Base-by-base conservation (phyloP, 2,888 invertebrate genomes). In the Microplitis deprimator region DNA sequence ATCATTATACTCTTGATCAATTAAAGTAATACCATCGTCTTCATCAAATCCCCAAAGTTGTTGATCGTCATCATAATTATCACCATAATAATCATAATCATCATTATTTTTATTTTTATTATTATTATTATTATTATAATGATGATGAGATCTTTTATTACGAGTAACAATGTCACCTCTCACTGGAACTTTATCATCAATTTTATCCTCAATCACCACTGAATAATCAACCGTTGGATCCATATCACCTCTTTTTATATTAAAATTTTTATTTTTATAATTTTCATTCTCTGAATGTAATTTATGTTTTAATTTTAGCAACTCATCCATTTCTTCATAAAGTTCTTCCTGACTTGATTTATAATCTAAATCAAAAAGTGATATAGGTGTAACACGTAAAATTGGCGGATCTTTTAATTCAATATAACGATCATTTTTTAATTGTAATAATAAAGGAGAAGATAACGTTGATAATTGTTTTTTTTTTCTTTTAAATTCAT, bases 251-350 rank as follows among this genome's bases (percentile, higher is more conserved):
- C 89, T 85, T 73, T 75, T 72, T 72, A 80, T 61, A 75, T 82
- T 6, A 59, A 73, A 62, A 78, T 78, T 13, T 78, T 68, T 7
- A 75, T 77, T 80, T 4, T 76, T 81, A 13, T 80, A 78, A 64
- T 85, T 85, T 8, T 17, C 7, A 7, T 65, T 39, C 3, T n/a
- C 8, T 17, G 20, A 6, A 61, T 62, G 0, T 6, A 64, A 65
- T 20, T 82, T 73, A 72, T 81, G 83, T 68, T 80, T 85, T 6
- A 87, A 72, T 38, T 84, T 86, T 50, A 87, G 10, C 10, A 87
- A 76, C 68, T 87, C 88, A 74, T 88, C 88, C 80, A 84, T 82
- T 73, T 87, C 87, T 68, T 88, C 87, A 76, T 86, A 84, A 73
- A 75, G 77, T 73, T 80, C 79, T 0, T 84, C 83, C 5, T 81